A percentile compares a stretch with the other conserved stretches of the same genome.
These are phyloP conservation scores for Beaufortia kweichowensis DNA, from an alignment of 2,113 vertebrate genomes.

Conservation along the genomic window DNA sequence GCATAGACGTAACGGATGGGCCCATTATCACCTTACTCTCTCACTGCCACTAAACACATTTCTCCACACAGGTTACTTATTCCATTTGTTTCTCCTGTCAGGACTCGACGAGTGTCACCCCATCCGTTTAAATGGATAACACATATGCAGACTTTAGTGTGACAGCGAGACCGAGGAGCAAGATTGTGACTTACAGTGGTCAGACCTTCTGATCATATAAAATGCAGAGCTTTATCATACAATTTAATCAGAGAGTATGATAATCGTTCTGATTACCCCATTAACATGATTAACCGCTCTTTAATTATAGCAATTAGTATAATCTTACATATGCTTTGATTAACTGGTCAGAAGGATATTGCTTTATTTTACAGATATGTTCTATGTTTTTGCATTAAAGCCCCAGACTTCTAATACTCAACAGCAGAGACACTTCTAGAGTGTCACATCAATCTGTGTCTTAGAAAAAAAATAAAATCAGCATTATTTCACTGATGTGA, in stretches of 20 bases:
- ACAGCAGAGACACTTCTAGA: background rate
- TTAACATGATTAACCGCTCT: slow-evolving; percentile 37
- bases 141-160: background rate
- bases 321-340: slow-evolving; percentile 42
- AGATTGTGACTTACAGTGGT: background rate
- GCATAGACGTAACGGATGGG: slow-evolving; percentile 20
- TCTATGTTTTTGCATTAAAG: background rate
- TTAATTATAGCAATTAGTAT: slow-evolving; percentile 46
- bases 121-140: slow-evolving; percentile 6
- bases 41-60: slow-evolving; percentile 31
- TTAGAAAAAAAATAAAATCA: background rate
- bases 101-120: background rate
- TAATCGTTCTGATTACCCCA: slow-evolving; percentile 28
- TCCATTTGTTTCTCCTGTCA: slow-evolving; percentile 24
- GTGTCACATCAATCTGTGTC: background rate
- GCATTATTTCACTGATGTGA: slow-evolving; percentile 9
- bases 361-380: background rate
- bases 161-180: background rate
- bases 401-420: background rate
- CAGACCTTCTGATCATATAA: background rate
- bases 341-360: slow-evolving; percentile 14
- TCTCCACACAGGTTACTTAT: slow-evolving; percentile 33
- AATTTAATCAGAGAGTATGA: background rate
- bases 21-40: slow-evolving; percentile 42
- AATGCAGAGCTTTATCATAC: background rate